Conservation (phyloP, 1,140 invertebrate species). For the Rhagoletis pomonella region DNA sequence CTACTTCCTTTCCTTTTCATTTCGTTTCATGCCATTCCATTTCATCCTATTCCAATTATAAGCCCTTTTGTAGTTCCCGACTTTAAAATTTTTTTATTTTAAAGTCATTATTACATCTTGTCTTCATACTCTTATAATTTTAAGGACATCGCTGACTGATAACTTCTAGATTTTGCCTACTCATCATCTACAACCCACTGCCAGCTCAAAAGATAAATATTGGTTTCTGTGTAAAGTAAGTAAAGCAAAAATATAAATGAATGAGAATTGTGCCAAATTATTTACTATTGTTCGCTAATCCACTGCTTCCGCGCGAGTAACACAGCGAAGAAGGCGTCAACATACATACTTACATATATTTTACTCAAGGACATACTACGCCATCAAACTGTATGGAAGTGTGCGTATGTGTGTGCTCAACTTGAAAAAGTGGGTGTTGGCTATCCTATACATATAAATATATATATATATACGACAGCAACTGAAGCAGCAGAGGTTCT, state of each 20-base stretch:
- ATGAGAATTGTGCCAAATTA: conserved; percentile 49
- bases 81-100: too few relatives aligned
- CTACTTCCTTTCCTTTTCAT: too few relatives aligned
- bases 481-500: not conserved
- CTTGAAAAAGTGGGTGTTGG: conserved; percentile 27
- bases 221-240: not conserved
- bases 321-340: not conserved
- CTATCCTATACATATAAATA: too few relatives aligned
- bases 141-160: too few relatives aligned
- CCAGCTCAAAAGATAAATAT: conserved; percentile 24
- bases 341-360: too few relatives aligned
- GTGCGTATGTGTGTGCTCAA: not conserved
- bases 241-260: not conserved
- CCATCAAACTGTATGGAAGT: not conserved
- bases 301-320: conserved; percentile 14
- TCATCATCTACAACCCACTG: not conserved
- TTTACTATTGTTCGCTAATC: conserved; percentile 51
- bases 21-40: too few relatives aligned
- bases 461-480: too few relatives aligned
- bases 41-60: too few relatives aligned
- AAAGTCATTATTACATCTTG: too few relatives aligned
- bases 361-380: not conserved
- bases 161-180: too few relatives aligned
- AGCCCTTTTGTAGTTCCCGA: too few relatives aligned
- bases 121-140: too few relatives aligned